Base-by-base conservation (phyloP, 2,888 invertebrate species). In the Sesia apiformis region DNA sequence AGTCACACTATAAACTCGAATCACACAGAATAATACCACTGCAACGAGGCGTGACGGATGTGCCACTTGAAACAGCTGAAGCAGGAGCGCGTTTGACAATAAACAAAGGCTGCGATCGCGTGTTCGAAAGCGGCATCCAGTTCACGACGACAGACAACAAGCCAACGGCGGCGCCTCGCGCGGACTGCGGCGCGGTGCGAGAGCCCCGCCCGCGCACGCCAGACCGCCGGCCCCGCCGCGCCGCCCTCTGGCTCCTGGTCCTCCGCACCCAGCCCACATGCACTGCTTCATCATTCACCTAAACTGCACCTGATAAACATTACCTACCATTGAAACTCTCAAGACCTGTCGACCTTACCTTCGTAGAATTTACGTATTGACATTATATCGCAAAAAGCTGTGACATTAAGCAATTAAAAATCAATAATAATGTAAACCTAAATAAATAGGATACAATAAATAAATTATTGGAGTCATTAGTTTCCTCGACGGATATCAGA, bases 91-190 rank as follows among this genome's bases (percentile, higher is more conserved):
- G 74, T 69, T 74, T 74, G 71, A 74, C 76, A 74, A 83, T 81
- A 88, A 88, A 87, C 87, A 87, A 87, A 86, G 84, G 69, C 67
- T 63, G 67, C 71, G 76, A 78, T 76, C 79, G 82, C 76, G 78
- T 65, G 61, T 39, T 41, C 63, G 65, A 58, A 60, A 59, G 60
- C 66, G 64, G 64, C 62, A 61, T 61, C 58, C 56, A 57, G 62
- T 56, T 61, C 56, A 60, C 60, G 58, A 57, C 66, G 60, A 63
- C 70, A 70, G 75, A 83, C 84, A 66, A 80, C 78, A 63, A 67
- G 71, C 83, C 81, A 71, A 60, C 74, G 69, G 71, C 76, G 81
- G 78, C 77, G 70, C 74, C 76, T 76, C 76, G 78, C 84, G 80
- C 82, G 82, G 79, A 86, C 86, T 86, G 86, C 61, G 58, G 60